Percentiles rank a stretch among this genome's conserved stretches.
Evolutionary conservation across 2,888 invertebrate species (phyloP).

Genomic region (Sthenelais limicola): DNA sequence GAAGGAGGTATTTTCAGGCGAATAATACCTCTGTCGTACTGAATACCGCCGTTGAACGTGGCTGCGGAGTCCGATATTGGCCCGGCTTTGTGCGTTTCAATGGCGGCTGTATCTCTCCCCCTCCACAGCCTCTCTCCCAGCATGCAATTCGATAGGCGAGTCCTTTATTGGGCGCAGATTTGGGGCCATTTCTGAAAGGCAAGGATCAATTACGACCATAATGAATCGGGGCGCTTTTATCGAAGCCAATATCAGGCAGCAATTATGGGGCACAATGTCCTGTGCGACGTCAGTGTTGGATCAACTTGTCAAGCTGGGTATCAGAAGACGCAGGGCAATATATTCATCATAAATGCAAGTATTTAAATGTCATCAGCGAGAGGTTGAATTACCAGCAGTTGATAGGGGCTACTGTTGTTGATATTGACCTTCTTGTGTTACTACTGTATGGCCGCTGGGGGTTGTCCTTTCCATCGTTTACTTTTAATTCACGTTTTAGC

Average conservation of each 20-base stretch:
- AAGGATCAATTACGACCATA: constrained; percentile 27
- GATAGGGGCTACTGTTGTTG: no score
- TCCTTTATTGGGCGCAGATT: constrained; percentile 31
- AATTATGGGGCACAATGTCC: constrained; percentile 24
- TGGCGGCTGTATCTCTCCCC: constrained; percentile 9
- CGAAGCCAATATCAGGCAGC: constrained; percentile 3
- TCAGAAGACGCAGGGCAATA: no score
- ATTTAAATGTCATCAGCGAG: no score
- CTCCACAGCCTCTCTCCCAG: constrained; percentile 23
- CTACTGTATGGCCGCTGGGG: no score
- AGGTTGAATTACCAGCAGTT: no score
- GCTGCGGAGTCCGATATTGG: constrained; percentile 12
- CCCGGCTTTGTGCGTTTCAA: constrained; percentile 4
- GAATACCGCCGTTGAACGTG: background rate
- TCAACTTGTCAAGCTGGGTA: constrained; percentile 21
- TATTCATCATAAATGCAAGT: no score
- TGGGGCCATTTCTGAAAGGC: constrained; percentile 19
- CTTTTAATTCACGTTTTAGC: no score
- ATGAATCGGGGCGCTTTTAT: constrained; percentile 20
- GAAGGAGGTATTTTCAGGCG: constrained; percentile 7
- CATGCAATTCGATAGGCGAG: constrained; percentile 22
- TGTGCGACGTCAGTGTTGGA: constrained; percentile 22
- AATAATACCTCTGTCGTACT: background rate
- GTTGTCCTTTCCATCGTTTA: no score
- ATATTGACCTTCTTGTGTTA: no score